phyloP scores from a whole-genome alignment of 2,888 invertebrate genomes.

The Dolichomitus sp. region DNA sequence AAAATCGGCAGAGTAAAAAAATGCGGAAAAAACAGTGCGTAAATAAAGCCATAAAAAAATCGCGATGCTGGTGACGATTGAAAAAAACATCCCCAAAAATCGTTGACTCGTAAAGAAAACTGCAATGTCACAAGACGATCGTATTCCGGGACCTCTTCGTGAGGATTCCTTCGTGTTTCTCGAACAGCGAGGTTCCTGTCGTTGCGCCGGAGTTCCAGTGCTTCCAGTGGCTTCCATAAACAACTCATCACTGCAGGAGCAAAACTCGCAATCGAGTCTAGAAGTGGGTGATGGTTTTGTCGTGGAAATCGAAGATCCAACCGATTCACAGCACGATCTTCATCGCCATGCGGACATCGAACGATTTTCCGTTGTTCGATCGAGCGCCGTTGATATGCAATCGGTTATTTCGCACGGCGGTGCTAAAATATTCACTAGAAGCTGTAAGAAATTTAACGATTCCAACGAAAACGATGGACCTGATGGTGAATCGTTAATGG shows the following conservation, averaged over 20 bases:
- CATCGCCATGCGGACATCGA: not conserved
- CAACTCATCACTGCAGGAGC: not conserved
- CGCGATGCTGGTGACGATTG: not conserved
- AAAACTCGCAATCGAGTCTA: constrained; percentile 8
- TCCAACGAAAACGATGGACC: not conserved
- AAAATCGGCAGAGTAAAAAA: not conserved
- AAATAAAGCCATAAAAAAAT: not conserved
- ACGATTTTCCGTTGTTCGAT: constrained; percentile 1
- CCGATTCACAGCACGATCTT: constrained; percentile 71
- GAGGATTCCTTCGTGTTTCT: constrained; percentile 61
- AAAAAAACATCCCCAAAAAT: not conserved
- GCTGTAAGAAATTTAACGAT: constrained; percentile 2
- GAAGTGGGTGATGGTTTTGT: constrained; percentile 3
- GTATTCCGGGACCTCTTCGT: constrained; percentile 51
- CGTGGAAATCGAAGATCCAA: constrained; percentile 66
- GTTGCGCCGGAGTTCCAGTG: constrained; percentile 26
- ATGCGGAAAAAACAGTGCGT: not conserved
- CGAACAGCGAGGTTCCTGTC: constrained; percentile 56
- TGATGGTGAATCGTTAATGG: not conserved
- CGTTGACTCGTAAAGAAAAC: not conserved
- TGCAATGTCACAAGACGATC: constrained; percentile 60
- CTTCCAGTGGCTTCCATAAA: not conserved
- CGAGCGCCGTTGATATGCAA: not conserved
- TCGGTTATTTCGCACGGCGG: constrained; percentile 11
- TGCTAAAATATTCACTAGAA: not conserved